Percentiles rank a stretch among this genome's conserved stretches.
phyloP scores from a whole-genome alignment of 2,113 vertebrate genomes.

The Pterocles gutturalis region DNA sequence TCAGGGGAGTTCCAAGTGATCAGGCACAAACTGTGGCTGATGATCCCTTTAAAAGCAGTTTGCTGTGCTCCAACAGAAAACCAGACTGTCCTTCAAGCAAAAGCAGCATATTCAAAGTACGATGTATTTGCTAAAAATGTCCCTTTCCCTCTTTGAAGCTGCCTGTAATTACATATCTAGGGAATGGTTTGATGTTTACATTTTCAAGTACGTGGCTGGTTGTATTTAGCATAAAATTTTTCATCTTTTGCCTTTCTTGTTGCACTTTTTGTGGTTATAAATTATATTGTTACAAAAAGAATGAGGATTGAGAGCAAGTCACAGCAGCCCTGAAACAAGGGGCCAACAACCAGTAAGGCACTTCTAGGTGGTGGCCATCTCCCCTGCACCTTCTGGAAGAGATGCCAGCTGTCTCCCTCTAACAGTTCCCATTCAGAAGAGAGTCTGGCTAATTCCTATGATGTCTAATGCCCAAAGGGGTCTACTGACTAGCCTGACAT shows the following conservation, averaged over 20 bases:
- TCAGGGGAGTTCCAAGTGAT: not conserved
- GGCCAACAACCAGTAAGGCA: not conserved
- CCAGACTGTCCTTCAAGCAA: slow-evolving; percentile 36
- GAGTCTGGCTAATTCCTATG: not conserved
- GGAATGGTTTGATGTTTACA: slow-evolving; percentile 65
- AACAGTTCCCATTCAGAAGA: not conserved
- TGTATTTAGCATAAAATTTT: slow-evolving; percentile 54
- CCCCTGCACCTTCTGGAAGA: not conserved
- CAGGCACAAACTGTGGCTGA: slow-evolving; percentile 4
- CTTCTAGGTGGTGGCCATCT: not conserved
- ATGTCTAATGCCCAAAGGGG: not conserved
- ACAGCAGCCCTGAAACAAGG: not conserved
- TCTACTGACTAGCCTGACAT: not conserved
- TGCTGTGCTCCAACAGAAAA: slow-evolving; percentile 5
- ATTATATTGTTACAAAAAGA: slow-evolving; percentile 17
- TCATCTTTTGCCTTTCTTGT: slow-evolving; percentile 40
- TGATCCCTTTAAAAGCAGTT: slow-evolving; percentile 34
- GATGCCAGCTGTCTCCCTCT: not conserved
- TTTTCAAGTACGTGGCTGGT: slow-evolving; percentile 19
- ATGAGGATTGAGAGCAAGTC: not conserved
- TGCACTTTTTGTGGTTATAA: slow-evolving; percentile 21
- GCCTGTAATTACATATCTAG: slow-evolving; percentile 56
- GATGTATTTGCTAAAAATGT: slow-evolving; percentile 30
- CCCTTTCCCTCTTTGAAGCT: slow-evolving; percentile 59
- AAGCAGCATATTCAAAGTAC: not conserved